Base-by-base conservation (phyloP, 2,113 vertebrate species). In the Crypturellus undulatus region DNA sequence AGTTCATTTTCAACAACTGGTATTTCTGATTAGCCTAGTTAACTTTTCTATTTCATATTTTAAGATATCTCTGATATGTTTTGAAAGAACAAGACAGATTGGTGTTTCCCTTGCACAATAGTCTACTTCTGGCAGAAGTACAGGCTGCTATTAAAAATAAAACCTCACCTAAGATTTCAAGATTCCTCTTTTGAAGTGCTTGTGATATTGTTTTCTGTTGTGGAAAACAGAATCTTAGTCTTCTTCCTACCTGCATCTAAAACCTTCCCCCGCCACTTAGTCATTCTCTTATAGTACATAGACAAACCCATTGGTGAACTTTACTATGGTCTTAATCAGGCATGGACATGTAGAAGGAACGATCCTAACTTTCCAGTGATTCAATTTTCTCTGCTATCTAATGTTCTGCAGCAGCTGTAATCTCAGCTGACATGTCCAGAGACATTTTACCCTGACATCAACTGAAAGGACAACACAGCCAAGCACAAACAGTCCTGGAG, bases 121-220 rank as follows among this genome's bases (percentile, higher is more conserved):
- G 67, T 84, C 67, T 52, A 42, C 13, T 51, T 5, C 42, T 79
- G 38, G 38, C 47, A 88, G 79, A 79, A 79, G 67, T 32, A 73
- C 70, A 21, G 12, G 6, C 59, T 90, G 77, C 60, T 45, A 75
- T 70, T 85, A 62, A 76, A 95, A 93, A 69, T 64, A 91, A 82
- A 82, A 82, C 81, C 64, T 20, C 18, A 51, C 49, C 85, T 88
- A 69, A 45, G 58, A 80, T 67, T 83, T 77, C 40, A 71, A 0
- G 0, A 32, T 72, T 84, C 87, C 76, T 49, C 18, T 73, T 88
- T 90, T 83, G 58, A 79, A 88, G 63, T 72, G 19, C 9, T 67
- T 87, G 87, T 62, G 47, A 72, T 7, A 38, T 64, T 54, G 28
- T 69, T 88, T 85, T 79, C 26, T 83, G 2, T 67, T 78, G 11